Evolutionary conservation across 2,888 invertebrate species (phyloP), one percentile per base, ranked within the genome.

Genomic region (Hedya salicella): DNA sequence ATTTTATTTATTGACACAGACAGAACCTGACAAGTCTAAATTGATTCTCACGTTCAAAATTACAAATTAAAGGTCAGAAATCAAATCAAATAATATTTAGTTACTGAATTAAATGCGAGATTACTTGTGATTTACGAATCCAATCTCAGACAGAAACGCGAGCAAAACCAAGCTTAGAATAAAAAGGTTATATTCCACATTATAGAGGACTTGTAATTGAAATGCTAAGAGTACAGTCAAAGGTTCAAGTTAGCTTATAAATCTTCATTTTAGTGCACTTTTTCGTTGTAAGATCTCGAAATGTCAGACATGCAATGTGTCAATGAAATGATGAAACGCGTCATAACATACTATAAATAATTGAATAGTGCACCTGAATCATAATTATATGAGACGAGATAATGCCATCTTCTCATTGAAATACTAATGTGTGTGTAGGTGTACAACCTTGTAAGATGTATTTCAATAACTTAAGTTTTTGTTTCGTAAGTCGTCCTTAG

Each of bases 291-390:
- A 32, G 17, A 0, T 44, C 8, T 44, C 19, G n/a, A 57, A 57
- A 66, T 66, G 66, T 54, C 66, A 66, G 48, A 8, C 40, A 30
- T 54, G 66, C 61, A 61, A 66, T 66, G 61, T 66, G 60, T 66
- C 66, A 60, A 66, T 66, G 48, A 16, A 21, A 53, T 66, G 53
- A 61, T n/a, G 66, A 66, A 66, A 66, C 39, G 46, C 17, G 53
- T 64, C 62, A 63, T 59, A 65, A 65, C 65, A 65, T 59, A 53
- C 39, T 49, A 39, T 46, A 32, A 53, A 36, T 57, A 57, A 57
- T 57, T 57, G 57, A 46, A 46, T n/a, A 57, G 44, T 57, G 57
- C 57, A 57, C 42, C 57, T 32, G 57, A 32, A 30, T 32, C 9
- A 36, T 36, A 19, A 53, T 53, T 53, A 53, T 53, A 36, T 30